Evolutionary conservation across 2,797 vertebrate genomes (phyloP).

Genomic region (Gallinago solitaria): DNA sequence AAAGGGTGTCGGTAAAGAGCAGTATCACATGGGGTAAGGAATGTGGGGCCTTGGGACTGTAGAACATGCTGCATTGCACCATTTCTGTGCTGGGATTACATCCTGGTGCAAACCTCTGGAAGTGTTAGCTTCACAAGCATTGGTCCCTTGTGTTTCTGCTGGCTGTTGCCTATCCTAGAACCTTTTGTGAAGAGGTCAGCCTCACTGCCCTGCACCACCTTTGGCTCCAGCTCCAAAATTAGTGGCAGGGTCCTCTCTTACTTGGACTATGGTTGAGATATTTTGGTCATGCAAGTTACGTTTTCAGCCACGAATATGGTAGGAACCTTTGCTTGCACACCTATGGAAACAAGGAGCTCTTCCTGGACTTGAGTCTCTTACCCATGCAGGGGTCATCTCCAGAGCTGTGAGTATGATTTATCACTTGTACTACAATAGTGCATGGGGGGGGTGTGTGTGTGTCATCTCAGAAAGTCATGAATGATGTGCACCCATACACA

Average conservation of each 20-base stretch:
- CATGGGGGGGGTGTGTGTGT: rapidly evolving
- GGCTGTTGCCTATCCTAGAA: not conserved
- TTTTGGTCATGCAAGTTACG: not conserved
- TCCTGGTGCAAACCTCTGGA: not conserved
- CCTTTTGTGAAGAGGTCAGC: not conserved
- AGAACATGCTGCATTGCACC: not conserved
- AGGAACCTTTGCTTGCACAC: not conserved
- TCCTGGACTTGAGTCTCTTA: not conserved
- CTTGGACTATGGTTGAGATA: not conserved
- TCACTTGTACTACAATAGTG: not conserved
- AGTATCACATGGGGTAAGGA: not conserved
- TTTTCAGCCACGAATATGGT: not conserved
- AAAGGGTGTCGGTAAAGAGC: not conserved
- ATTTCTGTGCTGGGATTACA: not conserved
- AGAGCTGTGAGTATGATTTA: not conserved
- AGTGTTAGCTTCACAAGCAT: not conserved
- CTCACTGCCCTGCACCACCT: not conserved
- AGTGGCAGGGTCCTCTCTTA: not conserved
- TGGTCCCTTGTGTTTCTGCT: not conserved
- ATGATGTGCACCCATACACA: too few species aligned
- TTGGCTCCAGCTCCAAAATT: not conserved
- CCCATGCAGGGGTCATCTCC: not conserved
- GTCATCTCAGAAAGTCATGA: not conserved
- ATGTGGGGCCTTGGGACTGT: rapidly evolving
- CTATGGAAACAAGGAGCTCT: not conserved